A percentile compares a stretch with the other conserved stretches of the same genome.
These are phyloP conservation scores for Lasaia peninsularis DNA, from an alignment of 1,140 invertebrate species.

Conservation along the genomic window DNA sequence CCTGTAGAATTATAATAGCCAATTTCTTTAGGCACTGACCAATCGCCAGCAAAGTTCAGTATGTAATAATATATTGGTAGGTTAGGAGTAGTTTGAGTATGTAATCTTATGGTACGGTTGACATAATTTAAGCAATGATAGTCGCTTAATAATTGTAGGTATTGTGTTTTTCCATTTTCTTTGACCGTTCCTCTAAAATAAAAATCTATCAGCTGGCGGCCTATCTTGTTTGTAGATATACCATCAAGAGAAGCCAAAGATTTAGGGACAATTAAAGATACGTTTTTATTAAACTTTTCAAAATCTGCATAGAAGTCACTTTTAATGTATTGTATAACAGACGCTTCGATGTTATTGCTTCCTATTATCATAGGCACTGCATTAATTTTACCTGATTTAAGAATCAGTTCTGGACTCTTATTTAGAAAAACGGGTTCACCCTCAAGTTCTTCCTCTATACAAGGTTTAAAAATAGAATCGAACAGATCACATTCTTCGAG, in stretches of 20 bases:
- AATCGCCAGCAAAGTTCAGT: too few species aligned
- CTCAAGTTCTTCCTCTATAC: conserved; percentile 62
- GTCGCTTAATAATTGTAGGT: too few species aligned
- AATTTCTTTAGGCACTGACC: too few species aligned
- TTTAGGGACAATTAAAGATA: conserved; percentile 45
- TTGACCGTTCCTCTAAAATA: not conserved
- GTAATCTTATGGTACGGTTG: too few species aligned
- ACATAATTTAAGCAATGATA: too few species aligned
- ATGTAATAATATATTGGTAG: too few species aligned
- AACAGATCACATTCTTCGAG: conserved; percentile 33
- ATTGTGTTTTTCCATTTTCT: not conserved
- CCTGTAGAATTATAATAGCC: too few species aligned
- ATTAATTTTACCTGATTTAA: conserved; percentile 60
- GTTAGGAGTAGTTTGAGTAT: too few species aligned
- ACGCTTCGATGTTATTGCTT: conserved; percentile 49
- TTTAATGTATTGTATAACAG: conserved; percentile 39
- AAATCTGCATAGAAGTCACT: conserved; percentile 45
- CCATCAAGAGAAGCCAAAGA: conserved; percentile 30
- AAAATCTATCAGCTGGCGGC: not conserved
- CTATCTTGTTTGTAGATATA: not conserved
- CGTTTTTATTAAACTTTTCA: conserved; percentile 52
- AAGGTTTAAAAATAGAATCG: conserved; percentile 56
- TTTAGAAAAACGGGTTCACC: conserved; percentile 55
- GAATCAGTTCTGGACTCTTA: conserved; percentile 44
- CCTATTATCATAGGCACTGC: conserved; percentile 65